Evolutionary conservation across 2,113 vertebrate species (phyloP), one percentile per base, ranked within the genome.

Genomic region (Oncorhynchus kisutch): DNA sequence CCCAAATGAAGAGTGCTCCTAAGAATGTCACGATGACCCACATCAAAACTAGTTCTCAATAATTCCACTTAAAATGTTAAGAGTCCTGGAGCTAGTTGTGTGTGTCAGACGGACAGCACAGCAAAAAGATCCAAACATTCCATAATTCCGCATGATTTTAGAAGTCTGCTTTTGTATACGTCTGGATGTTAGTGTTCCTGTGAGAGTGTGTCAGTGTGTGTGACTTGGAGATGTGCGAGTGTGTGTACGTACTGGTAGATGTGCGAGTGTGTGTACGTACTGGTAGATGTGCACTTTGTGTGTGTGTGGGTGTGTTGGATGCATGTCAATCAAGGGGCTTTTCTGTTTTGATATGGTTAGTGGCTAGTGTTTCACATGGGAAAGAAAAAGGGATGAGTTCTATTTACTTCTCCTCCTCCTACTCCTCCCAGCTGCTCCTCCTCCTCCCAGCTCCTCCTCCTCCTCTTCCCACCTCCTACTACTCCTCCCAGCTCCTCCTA

Each of bases 121-220:
- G 59, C 59, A 74, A 72, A 80, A 59, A 83, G 77, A 86, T 73
- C 60, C 78, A 81, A 89, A 89, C 88, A 89, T 91, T 92, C 89
- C 88, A 89, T 89, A 5, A 5, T 54, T 54, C 80, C 86, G 90
- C 88, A 88, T 90, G 87, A 89, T 88, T 86, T 88, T 86, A 86
- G 82, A 85, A 77, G 81, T 86, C 82, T 82, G 86, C 85, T 82
- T 85, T 86, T 87, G 82, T 89, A 82, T 62, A 82, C 76, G 82
- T 88, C 83, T 88, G 85, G 79, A 86, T 89, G 89, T 88, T 82
- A 73, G 87, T 83, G 84, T 83, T 67, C 39, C 67, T 72, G 82
- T 89, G 79, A 85, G 81, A 84, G 60, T 81, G 74, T 75, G 77
- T 81, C 66, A 34, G 4, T 68, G 66, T 77, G 49, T 78, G 49